These are phyloP conservation scores for Saguinus midas DNA, from an alignment of 2,113 vertebrate genomes.

Conservation along the genomic window DNA sequence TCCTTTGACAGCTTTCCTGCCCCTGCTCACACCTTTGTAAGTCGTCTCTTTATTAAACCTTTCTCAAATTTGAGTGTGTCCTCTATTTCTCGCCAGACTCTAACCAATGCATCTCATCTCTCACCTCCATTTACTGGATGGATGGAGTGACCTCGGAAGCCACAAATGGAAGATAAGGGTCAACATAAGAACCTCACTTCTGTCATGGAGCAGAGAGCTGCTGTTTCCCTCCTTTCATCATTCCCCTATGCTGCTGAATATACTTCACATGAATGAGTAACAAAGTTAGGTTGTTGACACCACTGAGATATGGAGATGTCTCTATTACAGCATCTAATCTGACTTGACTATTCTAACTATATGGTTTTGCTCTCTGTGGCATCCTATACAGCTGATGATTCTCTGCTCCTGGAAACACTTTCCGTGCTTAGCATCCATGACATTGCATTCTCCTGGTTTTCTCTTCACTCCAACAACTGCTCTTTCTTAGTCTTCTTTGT, in stretches of 20 bases:
- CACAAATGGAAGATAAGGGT: not conserved
- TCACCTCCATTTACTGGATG: not conserved
- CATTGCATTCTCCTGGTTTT: not conserved
- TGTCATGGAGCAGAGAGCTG: not conserved
- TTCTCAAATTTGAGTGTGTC: not conserved
- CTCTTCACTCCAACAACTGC: not conserved
- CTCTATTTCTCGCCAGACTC: conserved; percentile 4
- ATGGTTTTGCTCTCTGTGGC: not conserved
- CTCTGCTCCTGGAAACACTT: not conserved
- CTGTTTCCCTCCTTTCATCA: not conserved
- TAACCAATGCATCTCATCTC: not conserved
- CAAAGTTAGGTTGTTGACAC: not conserved
- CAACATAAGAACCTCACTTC: not conserved
- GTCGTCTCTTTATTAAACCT: not conserved
- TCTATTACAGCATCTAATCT: not conserved
- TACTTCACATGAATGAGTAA: not conserved
- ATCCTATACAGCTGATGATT: not conserved
- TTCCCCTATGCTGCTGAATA: not conserved
- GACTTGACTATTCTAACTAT: not conserved
- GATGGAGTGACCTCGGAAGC: not conserved
- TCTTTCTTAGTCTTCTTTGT: not conserved
- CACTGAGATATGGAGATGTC: not conserved
- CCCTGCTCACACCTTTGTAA: not conserved
- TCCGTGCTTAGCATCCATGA: not conserved
- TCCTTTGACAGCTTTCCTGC: not conserved